These are phyloP conservation scores for Albula glossodonta DNA, from an alignment of 2,113 vertebrate genomes.

Conservation along the genomic window DNA sequence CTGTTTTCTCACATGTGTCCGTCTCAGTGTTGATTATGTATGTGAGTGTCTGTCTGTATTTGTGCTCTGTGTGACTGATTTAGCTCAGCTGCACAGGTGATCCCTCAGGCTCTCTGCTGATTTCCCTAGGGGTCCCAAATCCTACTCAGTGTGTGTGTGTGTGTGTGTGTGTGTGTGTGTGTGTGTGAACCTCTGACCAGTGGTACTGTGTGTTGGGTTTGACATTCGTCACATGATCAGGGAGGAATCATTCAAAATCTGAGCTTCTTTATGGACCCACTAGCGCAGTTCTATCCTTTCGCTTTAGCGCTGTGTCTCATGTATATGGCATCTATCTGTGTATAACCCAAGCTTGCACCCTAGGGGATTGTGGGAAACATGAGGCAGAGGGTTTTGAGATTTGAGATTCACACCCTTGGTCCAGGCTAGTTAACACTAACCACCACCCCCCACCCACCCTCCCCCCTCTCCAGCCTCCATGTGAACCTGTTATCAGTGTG, in stretches of 20 bases:
- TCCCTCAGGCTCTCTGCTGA: no score
- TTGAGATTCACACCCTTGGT: neutral
- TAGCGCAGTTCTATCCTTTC: neutral
- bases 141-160: conserved; percentile 4
- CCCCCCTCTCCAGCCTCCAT: neutral
- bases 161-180: conserved; percentile 1
- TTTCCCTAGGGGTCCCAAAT: no score
- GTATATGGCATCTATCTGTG: neutral
- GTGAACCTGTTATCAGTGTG: neutral
- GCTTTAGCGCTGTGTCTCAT: neutral
- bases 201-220: neutral
- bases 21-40: conserved; percentile 38
- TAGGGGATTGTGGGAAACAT: neutral
- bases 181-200: neutral
- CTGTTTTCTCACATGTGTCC: neutral
- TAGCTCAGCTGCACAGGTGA: no score
- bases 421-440: neutral
- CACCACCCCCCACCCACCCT: neutral
- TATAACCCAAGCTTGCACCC: neutral
- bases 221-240: neutral
- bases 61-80: neutral
- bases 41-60: conserved; percentile 21
- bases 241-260: neutral
- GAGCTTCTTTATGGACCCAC: neutral
- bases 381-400: neutral